Evolutionary conservation across 2,888 invertebrate genomes (phyloP), one percentile per base, ranked within the genome.

Genomic region (Trichogramma evanescens): DNA sequence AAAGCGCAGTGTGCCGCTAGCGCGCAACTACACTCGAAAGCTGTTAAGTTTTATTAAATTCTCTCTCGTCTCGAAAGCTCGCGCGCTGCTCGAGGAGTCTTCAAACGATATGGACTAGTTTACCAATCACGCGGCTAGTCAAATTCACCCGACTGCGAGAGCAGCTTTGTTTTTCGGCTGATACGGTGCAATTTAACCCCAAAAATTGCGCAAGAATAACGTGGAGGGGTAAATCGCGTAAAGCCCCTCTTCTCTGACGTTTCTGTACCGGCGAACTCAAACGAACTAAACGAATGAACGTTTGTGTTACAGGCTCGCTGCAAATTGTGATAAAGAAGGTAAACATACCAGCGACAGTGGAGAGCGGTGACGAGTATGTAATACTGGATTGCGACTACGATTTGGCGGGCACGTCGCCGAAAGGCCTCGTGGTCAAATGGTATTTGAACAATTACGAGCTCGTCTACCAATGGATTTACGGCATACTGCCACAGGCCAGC

Each of bases 361-460:
- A 66, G 59, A 69, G 67, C 43, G 74, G 70, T 50, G 71, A 71
- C 39, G 73, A 74, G 49, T 77, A 78, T 57, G 75, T 80, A 41
- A 76, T 81, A 51, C 68, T 82, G 54, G 81, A 81, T 66, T 82
- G 82, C 65, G 79, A 80, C 65, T 82, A 79, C 66, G 78, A 79
- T 52, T 70, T 79, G 2, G 69, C 72, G 43, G 73, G 77, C 60
- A 74, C 72, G 51, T 71, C 74, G 7, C 74, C 71, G 45, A 67
- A 70, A 2, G 80, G 79, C 9, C 70, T 81, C 52, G 81, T 78
- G 55, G 75, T 82, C 40, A 81, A 82, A 73, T 82, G 82, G 82
- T 79, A 72, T 67, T 26, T 55, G 13, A 67, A 69, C 53, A 48
- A 62, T 13, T 65, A 58, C 54, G 66, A 66, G 9, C 72, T 78